Evolutionary conservation across 2,113 vertebrate species (phyloP).

Genomic region (chimpanzee (Pan troglodytes)): DNA sequence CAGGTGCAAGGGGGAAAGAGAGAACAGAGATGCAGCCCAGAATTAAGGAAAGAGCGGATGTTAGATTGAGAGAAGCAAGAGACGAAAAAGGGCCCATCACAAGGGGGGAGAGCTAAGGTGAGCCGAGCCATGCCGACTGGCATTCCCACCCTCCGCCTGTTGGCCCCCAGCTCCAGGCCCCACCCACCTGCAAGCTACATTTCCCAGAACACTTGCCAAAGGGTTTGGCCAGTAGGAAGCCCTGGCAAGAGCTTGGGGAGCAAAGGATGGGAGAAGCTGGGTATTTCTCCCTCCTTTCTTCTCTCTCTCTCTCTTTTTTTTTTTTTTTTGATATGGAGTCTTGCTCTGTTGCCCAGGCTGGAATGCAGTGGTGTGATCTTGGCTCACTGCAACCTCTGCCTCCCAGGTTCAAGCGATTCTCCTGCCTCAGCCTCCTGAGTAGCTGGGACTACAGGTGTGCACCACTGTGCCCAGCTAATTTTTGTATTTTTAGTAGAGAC

Average conservation of each 20-base stretch:
- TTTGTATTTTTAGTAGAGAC: too few relatives aligned
- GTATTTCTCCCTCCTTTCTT: not conserved
- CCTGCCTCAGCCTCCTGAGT: too few relatives aligned
- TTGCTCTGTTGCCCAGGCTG: too few relatives aligned
- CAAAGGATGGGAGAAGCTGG: not conserved
- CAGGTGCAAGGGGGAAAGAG: rapidly evolving
- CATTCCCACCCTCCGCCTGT: not conserved
- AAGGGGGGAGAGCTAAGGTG: not conserved
- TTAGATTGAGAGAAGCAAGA: not conserved
- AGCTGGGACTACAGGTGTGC: too few relatives aligned
- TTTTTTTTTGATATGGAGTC: too few relatives aligned
- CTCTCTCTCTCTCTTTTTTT: too few relatives aligned
- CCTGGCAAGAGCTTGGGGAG: not conserved
- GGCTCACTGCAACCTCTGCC: too few relatives aligned
- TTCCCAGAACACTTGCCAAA: conserved; percentile 61
- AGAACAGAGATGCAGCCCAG: not conserved
- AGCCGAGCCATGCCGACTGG: rapidly evolving
- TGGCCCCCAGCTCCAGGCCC: not conserved
- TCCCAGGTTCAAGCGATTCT: too few relatives aligned
- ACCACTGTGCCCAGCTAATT: too few relatives aligned
- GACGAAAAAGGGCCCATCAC: not conserved
- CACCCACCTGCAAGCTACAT: not conserved
- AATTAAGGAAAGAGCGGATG: not conserved
- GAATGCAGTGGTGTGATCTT: rapidly evolving
- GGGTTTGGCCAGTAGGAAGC: not conserved